Evolutionary conservation across 1,140 invertebrate genomes (phyloP).

Genomic region (Drosophila littoralis): DNA sequence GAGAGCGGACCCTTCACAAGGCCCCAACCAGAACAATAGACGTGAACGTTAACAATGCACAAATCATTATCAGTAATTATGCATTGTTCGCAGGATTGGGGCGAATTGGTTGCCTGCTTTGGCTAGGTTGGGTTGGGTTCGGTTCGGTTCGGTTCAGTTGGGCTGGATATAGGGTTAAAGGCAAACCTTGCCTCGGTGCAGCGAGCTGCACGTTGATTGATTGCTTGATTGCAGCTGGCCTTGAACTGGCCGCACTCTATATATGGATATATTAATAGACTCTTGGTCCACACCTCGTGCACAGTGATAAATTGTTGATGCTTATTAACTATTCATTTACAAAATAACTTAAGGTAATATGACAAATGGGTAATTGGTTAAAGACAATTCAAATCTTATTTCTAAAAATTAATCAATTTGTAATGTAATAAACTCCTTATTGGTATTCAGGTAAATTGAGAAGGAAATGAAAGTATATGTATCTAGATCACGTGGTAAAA

Average conservation of each 20-base stretch:
- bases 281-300: neutral
- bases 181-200: constrained; percentile 33
- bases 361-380: too few species aligned
- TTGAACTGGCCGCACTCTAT: constrained; percentile 54
- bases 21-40: constrained; percentile 59
- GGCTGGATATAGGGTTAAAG: constrained; percentile 8
- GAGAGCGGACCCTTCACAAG: neutral
- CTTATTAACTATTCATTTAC: constrained; percentile 15
- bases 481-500: too few species aligned
- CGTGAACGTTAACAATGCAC: constrained; percentile 64
- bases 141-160: constrained; percentile 5
- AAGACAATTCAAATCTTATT: too few species aligned
- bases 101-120: too few species aligned
- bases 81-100: constrained; percentile 56
- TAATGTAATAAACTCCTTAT: too few species aligned
- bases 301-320: neutral
- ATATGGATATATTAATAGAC: constrained; percentile 40
- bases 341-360: too few species aligned
- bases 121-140: neutral
- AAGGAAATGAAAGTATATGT: too few species aligned
- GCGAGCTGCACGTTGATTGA: constrained; percentile 62
- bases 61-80: constrained; percentile 81
- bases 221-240: constrained; percentile 68
- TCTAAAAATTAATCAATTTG: too few species aligned
- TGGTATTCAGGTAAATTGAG: too few species aligned